Evolutionary conservation across 2,888 invertebrate species (phyloP), one percentile per base, ranked within the genome.

Genomic region (Cryptocephalus moraei): DNA sequence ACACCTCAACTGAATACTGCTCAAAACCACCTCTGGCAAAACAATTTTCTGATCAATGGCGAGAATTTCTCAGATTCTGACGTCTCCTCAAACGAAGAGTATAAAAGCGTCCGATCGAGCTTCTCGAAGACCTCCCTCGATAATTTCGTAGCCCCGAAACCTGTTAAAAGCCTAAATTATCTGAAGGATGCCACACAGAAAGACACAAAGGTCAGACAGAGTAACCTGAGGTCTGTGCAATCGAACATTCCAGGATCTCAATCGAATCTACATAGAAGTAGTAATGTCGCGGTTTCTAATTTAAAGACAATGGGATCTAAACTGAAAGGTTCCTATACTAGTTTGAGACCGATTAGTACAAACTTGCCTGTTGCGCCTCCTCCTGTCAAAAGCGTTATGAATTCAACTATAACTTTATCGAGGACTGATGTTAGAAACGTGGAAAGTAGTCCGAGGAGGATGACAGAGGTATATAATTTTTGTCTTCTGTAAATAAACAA

Each of bases 271-370:
- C 11, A 11, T 12, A 36, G 12, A 36, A 36, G 36, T 36, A 12
- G 11, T 6, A 36, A 36, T 6, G 41, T 47, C 2, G 38, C 52
- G 6, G 22, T 40, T 10, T 52, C 57, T 32, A 69, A 68, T 51
- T 54, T 68, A 44, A 64, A 62, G 51, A 59, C 63, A 6, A 61
- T 68, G 55, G 62, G 60, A 38, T 51, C 59, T 2, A 59, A 58
- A 43, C 49, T 69, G 46, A 67, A 63, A 49, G 64, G 66, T 8
- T 69, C 68, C 1, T 69, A 69, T 48, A 68, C 68, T 8, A 69
- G 62, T 53, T 51, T 69, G 45, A 60, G 57, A 49, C 68, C 69
- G 9, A 58, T 64, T 9, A 62, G 62, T 52, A 47, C 61, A 9
- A 61, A 62, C 55, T 56, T 67, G 46, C 66, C 66, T 11, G 63